Conservation (phyloP, 2,113 vertebrate species). For the Pristiophorus japonicus region DNA sequence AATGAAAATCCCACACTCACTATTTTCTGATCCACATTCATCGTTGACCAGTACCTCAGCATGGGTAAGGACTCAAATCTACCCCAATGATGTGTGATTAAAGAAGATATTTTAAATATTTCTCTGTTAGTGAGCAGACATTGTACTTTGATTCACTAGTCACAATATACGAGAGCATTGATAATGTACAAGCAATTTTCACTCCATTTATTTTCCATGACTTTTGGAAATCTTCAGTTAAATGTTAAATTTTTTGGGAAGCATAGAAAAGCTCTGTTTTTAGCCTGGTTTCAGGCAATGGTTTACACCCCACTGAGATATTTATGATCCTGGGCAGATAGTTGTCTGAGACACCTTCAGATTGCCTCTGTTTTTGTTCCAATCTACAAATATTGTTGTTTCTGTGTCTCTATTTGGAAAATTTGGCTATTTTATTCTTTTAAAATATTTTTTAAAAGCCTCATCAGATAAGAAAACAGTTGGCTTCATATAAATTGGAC, state of each 20-base stretch:
- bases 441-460: slow-evolving; percentile 65
- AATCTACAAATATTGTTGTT: slow-evolving; percentile 71
- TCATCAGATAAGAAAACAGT: slow-evolving; percentile 76
- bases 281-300: background rate
- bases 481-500: slow-evolving; percentile 61
- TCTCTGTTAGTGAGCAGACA: background rate
- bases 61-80: background rate
- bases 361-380: slow-evolving; percentile 61
- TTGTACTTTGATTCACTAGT: background rate
- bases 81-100: background rate
- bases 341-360: slow-evolving; percentile 45
- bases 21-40: background rate
- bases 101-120: background rate
- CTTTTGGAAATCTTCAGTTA: background rate
- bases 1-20: background rate
- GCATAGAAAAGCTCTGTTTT: background rate
- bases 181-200: background rate
- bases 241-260: background rate
- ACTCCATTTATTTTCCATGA: background rate
- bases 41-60: background rate
- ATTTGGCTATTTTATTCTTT: slow-evolving; percentile 63
- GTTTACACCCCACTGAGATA: slow-evolving; percentile 47
- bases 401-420: slow-evolving; percentile 54
- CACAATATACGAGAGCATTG: background rate
- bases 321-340: slow-evolving; percentile 54